Base-by-base conservation (phyloP, 2,797 vertebrate species). In the Dipus sagitta region DNA sequence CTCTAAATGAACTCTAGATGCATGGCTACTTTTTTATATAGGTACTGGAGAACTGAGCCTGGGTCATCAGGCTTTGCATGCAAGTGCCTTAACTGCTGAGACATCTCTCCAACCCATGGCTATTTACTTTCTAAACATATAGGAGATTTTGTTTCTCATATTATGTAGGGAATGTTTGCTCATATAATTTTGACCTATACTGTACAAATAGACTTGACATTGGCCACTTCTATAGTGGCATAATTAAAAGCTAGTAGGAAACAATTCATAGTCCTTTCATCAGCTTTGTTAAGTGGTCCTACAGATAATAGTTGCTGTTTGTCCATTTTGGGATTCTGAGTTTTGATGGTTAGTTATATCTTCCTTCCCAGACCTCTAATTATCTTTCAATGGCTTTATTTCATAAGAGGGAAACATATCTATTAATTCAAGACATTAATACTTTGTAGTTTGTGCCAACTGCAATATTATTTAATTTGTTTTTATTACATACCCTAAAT, bases 121-220 rank as follows among this genome's bases (percentile, higher is more conserved):
- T 38, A 38, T 38, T 75, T 86, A 88, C 11, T 87, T 90, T 79
- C 71, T 88, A 11, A 82, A 26, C 9, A 76, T 47, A 77, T 76
- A 38, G 15, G 65, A 70, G 12, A 82, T 58, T 75, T 94, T 60
- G 75, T 89, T 79, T 83, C 8, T 92, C 38, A 30, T 5, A 77
- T 90, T 95, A 87, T 17, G 20, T 81, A 32, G 77, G 6, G 58
- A 34, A 60, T 86, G 12, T 3, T 86, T 20, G 42, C 21, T 64
- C 24, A 42, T 90, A 26, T 95, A 74, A 88, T 88, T 77, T 92
- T 95, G 64, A 5, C 20, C 7, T 72, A 23, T 90, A 82, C 87
- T 86, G 0, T 77, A 7, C 47, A 10, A 58, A 4, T 85, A 23
- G 11, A 70, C 14, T 88, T 81, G 65, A 88, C 14, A 70, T 85